These are phyloP conservation scores for Pseudorasbora parva DNA, from an alignment of 2,113 vertebrate species.

Conservation along the genomic window DNA sequence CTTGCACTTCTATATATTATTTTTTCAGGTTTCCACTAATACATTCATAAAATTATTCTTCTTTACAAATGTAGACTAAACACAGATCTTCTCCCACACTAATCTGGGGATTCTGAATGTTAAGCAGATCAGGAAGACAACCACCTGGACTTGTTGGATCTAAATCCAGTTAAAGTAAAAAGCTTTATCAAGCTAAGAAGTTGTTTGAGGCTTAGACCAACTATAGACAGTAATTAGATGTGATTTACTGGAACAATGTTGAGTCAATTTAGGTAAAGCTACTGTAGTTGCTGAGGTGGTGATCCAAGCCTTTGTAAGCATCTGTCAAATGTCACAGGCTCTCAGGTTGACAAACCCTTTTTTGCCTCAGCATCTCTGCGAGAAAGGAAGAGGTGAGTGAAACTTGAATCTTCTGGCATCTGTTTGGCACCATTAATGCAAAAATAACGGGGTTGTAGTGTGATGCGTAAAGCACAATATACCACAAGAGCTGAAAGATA, in stretches of 20 bases:
- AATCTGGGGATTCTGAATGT: slow-evolving; percentile 25
- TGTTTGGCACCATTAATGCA: slow-evolving; percentile 18
- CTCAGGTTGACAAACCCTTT: not conserved
- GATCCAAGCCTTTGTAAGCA: slow-evolving; percentile 27
- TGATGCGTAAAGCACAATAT: not conserved
- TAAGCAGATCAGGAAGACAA: slow-evolving; percentile 42
- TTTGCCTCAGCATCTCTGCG: not conserved
- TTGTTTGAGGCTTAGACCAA: slow-evolving; percentile 35
- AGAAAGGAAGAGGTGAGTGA: slow-evolving; percentile 3
- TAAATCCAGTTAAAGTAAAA: slow-evolving; percentile 50
- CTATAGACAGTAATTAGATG: slow-evolving; percentile 27
- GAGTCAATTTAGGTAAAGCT: not conserved
- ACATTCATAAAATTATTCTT: not conserved
- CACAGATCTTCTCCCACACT: slow-evolving; percentile 21
- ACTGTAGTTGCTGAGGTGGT: slow-evolving; percentile 6
- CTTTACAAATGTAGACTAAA: not conserved
- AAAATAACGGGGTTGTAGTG: not conserved
- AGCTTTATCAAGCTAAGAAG: slow-evolving; percentile 30
- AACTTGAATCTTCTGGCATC: slow-evolving; percentile 11
- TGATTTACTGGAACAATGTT: slow-evolving; percentile 42
- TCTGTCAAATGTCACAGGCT: slow-evolving; percentile 38
- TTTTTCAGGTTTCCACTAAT: no score
- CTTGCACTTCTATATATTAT: no score
- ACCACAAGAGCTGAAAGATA: no score
- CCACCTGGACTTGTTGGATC: slow-evolving; percentile 38